Conservation (phyloP, 2,797 vertebrate genomes). For the Zalophus californianus region DNA sequence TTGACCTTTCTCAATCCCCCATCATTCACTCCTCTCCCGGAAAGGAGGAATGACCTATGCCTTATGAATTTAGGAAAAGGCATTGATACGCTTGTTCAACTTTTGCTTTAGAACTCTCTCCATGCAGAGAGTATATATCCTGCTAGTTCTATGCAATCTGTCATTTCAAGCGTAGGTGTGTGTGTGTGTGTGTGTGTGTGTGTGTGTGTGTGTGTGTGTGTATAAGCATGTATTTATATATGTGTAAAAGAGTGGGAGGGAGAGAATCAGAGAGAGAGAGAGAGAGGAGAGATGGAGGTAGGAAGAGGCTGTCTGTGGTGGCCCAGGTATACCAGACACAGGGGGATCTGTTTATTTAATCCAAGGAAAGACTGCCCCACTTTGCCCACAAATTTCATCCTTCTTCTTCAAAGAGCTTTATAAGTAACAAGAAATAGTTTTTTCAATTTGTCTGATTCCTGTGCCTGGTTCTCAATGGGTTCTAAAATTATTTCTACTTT, state of each 20-base stretch:
- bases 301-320: neutral
- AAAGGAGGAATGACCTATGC: neutral
- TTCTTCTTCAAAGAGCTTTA: neutral
- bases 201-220: too few relatives aligned
- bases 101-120: neutral
- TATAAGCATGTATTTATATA: neutral
- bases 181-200: too few relatives aligned
- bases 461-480: neutral
- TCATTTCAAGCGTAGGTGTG: neutral
- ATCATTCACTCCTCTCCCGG: neutral
- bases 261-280: neutral
- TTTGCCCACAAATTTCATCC: neutral
- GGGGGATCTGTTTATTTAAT: neutral
- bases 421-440: neutral
- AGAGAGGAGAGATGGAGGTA: neutral
- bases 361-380: neutral
- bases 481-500: conserved; percentile 4
- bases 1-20: neutral
- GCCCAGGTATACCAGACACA: neutral
- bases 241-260: neutral
- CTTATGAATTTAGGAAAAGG: neutral
- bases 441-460: neutral
- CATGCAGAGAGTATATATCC: neutral
- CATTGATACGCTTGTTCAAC: neutral
- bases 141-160: neutral